phyloP scores from a whole-genome alignment of 1,140 invertebrate genomes.

The Cyclina sinensis region DNA sequence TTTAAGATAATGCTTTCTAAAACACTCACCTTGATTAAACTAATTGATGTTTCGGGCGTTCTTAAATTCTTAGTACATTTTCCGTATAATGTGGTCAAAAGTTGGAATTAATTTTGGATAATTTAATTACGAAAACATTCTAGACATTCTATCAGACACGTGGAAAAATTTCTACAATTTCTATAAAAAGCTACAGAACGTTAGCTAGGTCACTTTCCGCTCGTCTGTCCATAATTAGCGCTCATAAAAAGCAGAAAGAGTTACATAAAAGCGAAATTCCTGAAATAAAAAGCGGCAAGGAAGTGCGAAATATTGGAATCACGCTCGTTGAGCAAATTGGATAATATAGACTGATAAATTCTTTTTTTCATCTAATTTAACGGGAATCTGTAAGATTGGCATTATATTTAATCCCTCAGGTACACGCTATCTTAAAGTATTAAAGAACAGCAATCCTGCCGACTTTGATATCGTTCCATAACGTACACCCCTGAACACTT shows the following conservation, averaged over 20 bases:
- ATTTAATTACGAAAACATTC: background rate
- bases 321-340: background rate
- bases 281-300: background rate
- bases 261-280: background rate
- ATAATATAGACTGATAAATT: background rate
- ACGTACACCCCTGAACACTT: background rate
- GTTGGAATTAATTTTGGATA: background rate
- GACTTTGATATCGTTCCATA: slow-evolving; percentile 9
- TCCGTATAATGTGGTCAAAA: slow-evolving; percentile 13
- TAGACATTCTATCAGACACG: background rate
- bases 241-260: background rate
- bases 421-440: background rate
- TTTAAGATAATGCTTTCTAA: slow-evolving; percentile 56
- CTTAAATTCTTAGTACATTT: slow-evolving; percentile 21
- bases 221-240: background rate
- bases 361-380: slow-evolving; percentile 6
- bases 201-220: no score
- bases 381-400: background rate
- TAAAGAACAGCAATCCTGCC: background rate
- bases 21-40: slow-evolving; percentile 23
- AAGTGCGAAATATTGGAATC: background rate
- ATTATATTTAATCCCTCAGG: background rate
- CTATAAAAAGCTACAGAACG: no score
- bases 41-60: slow-evolving; percentile 42
- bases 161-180: slow-evolving; percentile 10